phyloP scores from a whole-genome alignment of 1,140 invertebrate species.

The Aphaenogaster rudis region DNA sequence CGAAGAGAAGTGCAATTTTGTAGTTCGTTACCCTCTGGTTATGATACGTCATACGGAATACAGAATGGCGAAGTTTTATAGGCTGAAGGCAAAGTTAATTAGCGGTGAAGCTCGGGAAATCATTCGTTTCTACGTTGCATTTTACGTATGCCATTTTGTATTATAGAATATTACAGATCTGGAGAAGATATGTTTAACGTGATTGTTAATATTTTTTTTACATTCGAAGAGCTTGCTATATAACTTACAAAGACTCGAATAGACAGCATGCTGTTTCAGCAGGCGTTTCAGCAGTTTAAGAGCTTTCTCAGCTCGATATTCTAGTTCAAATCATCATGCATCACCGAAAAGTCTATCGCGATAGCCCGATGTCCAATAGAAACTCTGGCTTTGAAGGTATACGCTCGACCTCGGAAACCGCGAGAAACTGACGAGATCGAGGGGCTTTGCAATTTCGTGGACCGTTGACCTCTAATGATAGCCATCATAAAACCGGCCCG shows the following conservation, averaged over 20 bases:
- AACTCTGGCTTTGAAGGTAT: constrained; percentile 23
- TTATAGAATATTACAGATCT: neutral
- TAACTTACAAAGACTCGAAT: neutral
- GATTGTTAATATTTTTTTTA: neutral
- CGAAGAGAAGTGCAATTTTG: constrained; percentile 48
- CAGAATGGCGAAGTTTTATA: constrained; percentile 25
- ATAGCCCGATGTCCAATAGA: constrained; percentile 13
- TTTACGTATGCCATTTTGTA: neutral
- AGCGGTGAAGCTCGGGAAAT: neutral
- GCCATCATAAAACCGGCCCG: constrained; percentile 76
- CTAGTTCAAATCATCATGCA: constrained; percentile 28
- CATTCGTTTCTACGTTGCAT: neutral
- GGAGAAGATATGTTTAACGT: neutral
- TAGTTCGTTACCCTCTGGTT: constrained; percentile 37
- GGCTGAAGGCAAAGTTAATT: constrained; percentile 3
- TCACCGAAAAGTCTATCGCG: neutral
- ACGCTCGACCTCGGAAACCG: constrained; percentile 41
- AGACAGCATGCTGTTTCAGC: neutral
- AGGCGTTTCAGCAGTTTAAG: neutral
- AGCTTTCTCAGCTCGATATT: neutral
- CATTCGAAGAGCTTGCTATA: neutral
- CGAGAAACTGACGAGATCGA: constrained; percentile 64
- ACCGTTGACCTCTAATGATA: constrained; percentile 82
- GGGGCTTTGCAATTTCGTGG: constrained; percentile 82
- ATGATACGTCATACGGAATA: constrained; percentile 13